Evolutionary conservation across 2,888 invertebrate species (phyloP).

Genomic region (Euplexia lucipara): DNA sequence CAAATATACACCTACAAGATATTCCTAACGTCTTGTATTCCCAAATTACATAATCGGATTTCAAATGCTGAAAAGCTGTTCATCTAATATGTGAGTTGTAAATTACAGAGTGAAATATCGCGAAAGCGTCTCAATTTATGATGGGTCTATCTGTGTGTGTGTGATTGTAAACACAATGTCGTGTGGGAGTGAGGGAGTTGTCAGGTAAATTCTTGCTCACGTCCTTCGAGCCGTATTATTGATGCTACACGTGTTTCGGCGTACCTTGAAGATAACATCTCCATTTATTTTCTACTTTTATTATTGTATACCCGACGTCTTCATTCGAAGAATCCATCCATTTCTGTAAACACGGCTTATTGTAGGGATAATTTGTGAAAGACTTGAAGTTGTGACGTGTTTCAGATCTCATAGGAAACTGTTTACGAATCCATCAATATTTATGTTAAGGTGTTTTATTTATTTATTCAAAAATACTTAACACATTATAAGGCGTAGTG

Average conservation of each 20-base stretch:
- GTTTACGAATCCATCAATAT: not conserved
- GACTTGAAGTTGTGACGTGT: not conserved
- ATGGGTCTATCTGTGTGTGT: constrained; percentile 11
- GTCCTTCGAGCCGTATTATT: constrained; percentile 46
- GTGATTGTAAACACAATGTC: not conserved
- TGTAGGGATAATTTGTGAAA: not conserved
- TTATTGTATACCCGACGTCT: constrained; percentile 23
- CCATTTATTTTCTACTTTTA: constrained; percentile 31
- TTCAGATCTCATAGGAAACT: constrained; percentile 8
- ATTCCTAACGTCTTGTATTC: constrained; percentile 48
- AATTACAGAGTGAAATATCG: constrained; percentile 51
- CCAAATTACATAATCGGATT: constrained; percentile 63
- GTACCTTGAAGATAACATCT: constrained; percentile 26
- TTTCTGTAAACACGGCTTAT: not conserved
- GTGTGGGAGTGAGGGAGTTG: constrained; percentile 14
- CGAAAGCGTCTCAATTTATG: constrained; percentile 34
- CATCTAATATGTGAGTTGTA: constrained; percentile 42
- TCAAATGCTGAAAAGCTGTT: constrained; percentile 50
- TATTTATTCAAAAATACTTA: too few species aligned
- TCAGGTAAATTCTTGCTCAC: constrained; percentile 49
- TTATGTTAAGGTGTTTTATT: not conserved
- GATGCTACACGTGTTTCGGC: constrained; percentile 38
- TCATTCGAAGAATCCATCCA: constrained; percentile 3
- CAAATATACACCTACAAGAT: constrained; percentile 47
- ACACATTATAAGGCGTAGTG: too few species aligned